Evolutionary conservation across 1,140 invertebrate species (phyloP).

Genomic region (Drosophila sucinea): DNA sequence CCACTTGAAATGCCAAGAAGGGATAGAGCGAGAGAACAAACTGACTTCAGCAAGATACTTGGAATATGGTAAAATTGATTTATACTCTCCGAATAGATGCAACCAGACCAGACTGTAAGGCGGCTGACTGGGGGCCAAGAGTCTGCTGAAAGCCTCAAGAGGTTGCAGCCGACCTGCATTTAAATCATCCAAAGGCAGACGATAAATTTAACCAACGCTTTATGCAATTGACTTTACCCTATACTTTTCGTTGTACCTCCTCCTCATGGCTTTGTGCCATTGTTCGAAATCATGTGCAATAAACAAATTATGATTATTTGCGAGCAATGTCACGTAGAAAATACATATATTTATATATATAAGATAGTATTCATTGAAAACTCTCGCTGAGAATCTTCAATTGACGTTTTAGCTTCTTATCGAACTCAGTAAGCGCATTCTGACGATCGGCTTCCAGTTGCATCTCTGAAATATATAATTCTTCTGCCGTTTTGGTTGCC

Average conservation of each 20-base stretch:
- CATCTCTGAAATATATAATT: slow-evolving; percentile 25
- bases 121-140: slow-evolving; percentile 22
- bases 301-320: slow-evolving; percentile 44
- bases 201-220: slow-evolving; percentile 24
- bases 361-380: slow-evolving; percentile 34
- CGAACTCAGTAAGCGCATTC: slow-evolving; percentile 30
- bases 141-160: slow-evolving; percentile 64
- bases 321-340: slow-evolving; percentile 38
- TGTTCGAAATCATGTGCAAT: slow-evolving; percentile 26
- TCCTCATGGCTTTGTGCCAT: slow-evolving; percentile 18
- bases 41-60: slow-evolving; percentile 69
- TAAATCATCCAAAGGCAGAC: slow-evolving; percentile 7
- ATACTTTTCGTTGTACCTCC: not conserved
- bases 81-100: slow-evolving; percentile 54
- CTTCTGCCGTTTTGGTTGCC: not conserved
- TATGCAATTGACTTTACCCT: slow-evolving; percentile 22
- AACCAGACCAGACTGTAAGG: slow-evolving; percentile 53
- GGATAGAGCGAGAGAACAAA: slow-evolving; percentile 7
- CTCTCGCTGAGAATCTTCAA: slow-evolving; percentile 27
- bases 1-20: slow-evolving; percentile 39
- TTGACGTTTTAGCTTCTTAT: slow-evolving; percentile 42
- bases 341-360: slow-evolving; percentile 36
- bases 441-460: slow-evolving; percentile 13
- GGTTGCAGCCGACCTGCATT: slow-evolving; percentile 26
- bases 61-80: slow-evolving; percentile 68